Evolutionary conservation across 23 tunicate species (phyloP), one percentile per base, ranked within the genome.

Genomic region (Phallusia fumigata): DNA sequence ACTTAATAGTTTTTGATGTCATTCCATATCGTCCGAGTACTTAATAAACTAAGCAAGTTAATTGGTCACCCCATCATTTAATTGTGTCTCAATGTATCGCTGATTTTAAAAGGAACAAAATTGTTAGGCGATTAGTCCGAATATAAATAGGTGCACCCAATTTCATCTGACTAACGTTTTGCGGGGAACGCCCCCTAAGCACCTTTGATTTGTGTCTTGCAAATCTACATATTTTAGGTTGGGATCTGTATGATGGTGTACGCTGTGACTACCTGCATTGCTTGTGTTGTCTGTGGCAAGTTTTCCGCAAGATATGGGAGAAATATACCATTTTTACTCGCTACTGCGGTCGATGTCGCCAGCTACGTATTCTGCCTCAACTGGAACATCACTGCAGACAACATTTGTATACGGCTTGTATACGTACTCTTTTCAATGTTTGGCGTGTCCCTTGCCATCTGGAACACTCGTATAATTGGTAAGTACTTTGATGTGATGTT

Each of bases 271-370:
- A 72, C 82, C 36, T 74, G 85, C 22, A 1, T 80, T 28, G 19
- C 74, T 10, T 86, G 85, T 21, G 52, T 50, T 19, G 13, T 86
- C 30, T 65, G 58, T 18, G 90, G 90, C 16, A 86, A 69, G 52
- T 53, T 86, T 51, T 80, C 90, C 5, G 90, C 85, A 31, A 86
- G 74, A 81, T 86, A 73, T 32, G 90, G 90, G 0, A 36, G 90
- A 18, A 80, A 86, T 33, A 19, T 72, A 31, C 90, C 90, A 30
- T 85, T 78, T 36, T 19, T 47, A 18, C 19, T 79, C 30, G 89
- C 79, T 35, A 65, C 79, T 31, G 15, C 81, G 0, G 31, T 86
- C 2, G 90, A 86, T 22, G 74, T 81, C 31, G 74, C 53, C 10
- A 53, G 18, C 26, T 86, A 86, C 81, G 40, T 75, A 0, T 74